Percentiles rank a stretch among this genome's conserved stretches.
Evolutionary conservation across 35 echinoderm and acorn worm species (phyloP).

Genomic region (Holothuria glaberrima): DNA sequence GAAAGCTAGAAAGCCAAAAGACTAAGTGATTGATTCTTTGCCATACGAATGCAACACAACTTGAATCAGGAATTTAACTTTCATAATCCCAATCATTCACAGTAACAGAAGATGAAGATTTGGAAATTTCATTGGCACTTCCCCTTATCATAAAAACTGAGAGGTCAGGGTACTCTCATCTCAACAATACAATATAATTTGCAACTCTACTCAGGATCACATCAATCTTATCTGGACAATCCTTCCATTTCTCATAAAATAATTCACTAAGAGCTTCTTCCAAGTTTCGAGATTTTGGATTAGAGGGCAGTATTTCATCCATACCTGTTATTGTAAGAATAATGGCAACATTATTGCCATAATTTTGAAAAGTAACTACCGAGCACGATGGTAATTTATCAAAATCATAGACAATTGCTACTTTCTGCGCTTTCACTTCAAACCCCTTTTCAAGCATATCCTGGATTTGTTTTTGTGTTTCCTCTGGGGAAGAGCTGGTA

Average conservation of each 20-base stretch:
- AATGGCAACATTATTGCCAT: conserved; percentile 71
- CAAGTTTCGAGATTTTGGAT: neutral
- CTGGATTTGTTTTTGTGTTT: neutral
- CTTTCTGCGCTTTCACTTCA: conserved; percentile 8
- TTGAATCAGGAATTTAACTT: too few species aligned
- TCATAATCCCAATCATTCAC: too few species aligned
- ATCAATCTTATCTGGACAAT: conserved; percentile 62
- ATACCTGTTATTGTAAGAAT: conserved; percentile 53
- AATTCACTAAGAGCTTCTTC: conserved; percentile 23
- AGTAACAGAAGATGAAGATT: too few species aligned
- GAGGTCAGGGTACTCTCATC: neutral
- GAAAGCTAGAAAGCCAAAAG: too few species aligned
- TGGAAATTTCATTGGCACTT: too few species aligned
- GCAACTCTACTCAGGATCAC: conserved; percentile 74
- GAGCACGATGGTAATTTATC: conserved; percentile 75
- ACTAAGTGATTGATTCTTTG: too few species aligned
- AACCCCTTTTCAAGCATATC: neutral
- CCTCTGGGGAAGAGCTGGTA: neutral
- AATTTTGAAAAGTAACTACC: conserved; percentile 69
- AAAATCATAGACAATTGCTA: conserved; percentile 56
- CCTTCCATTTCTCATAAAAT: conserved; percentile 52
- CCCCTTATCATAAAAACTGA: too few species aligned
- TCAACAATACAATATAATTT: conserved; percentile 69
- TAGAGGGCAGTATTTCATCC: neutral
- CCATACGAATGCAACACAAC: too few species aligned